Conservation (phyloP, 2,113 vertebrate genomes). For the Calyptommatus sinebrachiatus region DNA sequence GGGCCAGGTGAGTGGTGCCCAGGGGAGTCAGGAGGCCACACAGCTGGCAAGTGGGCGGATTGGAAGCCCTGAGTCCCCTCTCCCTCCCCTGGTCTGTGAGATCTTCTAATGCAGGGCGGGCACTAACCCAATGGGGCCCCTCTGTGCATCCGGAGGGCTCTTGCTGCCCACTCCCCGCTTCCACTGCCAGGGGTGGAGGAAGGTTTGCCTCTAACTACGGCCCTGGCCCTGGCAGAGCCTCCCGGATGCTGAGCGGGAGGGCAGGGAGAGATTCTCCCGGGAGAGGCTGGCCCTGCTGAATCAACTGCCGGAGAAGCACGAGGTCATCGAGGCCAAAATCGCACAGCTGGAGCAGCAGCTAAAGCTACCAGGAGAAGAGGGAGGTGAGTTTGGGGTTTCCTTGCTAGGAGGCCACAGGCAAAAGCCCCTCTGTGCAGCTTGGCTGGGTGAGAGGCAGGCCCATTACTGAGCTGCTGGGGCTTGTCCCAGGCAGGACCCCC, state of each 20-base stretch:
- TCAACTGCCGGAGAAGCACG: neutral
- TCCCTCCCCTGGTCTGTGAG: neutral
- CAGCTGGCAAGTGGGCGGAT: neutral
- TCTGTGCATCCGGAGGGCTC: no score
- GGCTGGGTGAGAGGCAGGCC: neutral
- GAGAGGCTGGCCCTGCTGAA: neutral
- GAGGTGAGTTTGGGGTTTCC: neutral
- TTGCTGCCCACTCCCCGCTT: neutral
- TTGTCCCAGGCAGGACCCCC: no score
- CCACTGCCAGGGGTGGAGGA: no score
- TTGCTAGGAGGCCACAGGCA: neutral
- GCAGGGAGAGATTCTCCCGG: neutral
- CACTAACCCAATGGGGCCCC: no score
- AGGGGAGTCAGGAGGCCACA: neutral
- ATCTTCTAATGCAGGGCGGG: neutral
- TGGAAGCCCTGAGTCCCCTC: neutral
- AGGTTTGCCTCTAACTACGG: neutral
- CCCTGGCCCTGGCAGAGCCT: constrained; percentile 17
- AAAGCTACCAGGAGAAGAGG: neutral
- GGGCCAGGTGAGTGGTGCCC: neutral
- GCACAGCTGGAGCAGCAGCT: neutral
- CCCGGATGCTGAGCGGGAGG: neutral
- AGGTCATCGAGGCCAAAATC: neutral
- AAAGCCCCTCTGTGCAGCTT: neutral
- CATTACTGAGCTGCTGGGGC: neutral